phyloP scores from a whole-genome alignment of 2,113 vertebrate species.

The Mormyrus lacerda region DNA sequence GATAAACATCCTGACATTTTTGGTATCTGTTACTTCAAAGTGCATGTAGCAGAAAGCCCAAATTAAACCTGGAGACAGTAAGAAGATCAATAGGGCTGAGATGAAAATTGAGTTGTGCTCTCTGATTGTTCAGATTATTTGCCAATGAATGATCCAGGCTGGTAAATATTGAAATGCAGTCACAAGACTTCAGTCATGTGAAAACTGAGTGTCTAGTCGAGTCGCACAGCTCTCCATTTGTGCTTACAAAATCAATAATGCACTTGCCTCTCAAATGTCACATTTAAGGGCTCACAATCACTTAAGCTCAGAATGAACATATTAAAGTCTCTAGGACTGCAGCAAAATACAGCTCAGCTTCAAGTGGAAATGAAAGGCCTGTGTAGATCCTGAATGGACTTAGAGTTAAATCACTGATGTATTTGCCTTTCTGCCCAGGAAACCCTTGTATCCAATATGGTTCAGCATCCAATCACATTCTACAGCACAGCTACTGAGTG shows the following conservation, averaged over 20 bases:
- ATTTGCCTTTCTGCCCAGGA: not conserved
- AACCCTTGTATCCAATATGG: not conserved
- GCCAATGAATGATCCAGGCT: conserved; percentile 47
- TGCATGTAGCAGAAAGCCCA: conserved; percentile 31
- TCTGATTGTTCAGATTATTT: conserved; percentile 61
- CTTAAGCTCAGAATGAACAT: conserved; percentile 1
- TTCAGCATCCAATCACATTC: not conserved
- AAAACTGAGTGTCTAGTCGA: conserved; percentile 19
- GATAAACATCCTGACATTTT: conserved; percentile 57
- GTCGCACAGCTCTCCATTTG: conserved; percentile 8
- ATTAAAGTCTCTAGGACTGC: not conserved
- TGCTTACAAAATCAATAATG: conserved; percentile 12
- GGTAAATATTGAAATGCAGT: conserved; percentile 56
- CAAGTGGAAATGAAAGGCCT: not conserved
- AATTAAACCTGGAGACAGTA: conserved; percentile 51
- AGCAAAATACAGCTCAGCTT: not conserved
- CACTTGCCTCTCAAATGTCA: conserved; percentile 9
- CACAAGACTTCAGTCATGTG: conserved; percentile 49
- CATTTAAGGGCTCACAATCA: not conserved
- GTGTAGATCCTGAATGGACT: not conserved
- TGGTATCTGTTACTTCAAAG: conserved; percentile 55
- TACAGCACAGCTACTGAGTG: not conserved
- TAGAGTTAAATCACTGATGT: not conserved
- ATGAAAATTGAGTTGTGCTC: conserved; percentile 58
- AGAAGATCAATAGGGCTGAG: conserved; percentile 58